Evolutionary conservation across 2,888 invertebrate species (phyloP).

Genomic region (Cyclophora albipunctata): DNA sequence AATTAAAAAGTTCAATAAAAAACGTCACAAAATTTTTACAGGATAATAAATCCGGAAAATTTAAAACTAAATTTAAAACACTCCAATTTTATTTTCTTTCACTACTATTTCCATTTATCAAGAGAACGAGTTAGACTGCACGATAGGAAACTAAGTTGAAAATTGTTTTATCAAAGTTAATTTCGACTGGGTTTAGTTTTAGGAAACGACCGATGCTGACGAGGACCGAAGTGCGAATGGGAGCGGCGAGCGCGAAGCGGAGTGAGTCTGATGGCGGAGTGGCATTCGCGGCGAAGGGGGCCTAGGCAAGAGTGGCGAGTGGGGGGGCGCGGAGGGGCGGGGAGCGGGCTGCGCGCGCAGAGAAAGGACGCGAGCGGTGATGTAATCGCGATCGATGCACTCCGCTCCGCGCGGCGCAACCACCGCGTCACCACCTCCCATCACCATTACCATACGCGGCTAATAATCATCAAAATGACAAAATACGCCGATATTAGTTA

Average conservation of each 20-base stretch:
- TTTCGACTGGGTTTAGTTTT: conserved; percentile 23
- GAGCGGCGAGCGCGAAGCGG: conserved; percentile 37
- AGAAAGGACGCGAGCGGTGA: conserved; percentile 71
- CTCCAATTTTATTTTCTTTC: conserved; percentile 32
- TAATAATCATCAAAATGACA: too few species aligned
- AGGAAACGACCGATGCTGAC: conserved; percentile 44
- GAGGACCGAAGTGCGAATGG: conserved; percentile 66
- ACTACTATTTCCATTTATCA: conserved; percentile 30
- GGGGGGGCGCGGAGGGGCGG: conserved; percentile 29
- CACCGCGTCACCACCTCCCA: conserved; percentile 26
- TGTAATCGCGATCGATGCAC: conserved; percentile 75
- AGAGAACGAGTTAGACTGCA: conserved; percentile 21
- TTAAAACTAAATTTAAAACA: conserved; percentile 26
- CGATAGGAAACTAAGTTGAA: conserved; percentile 34
- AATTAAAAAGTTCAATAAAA: conserved; percentile 52
- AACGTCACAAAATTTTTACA: conserved; percentile 22
- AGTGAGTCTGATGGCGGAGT: conserved; percentile 50
- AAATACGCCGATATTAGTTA: not conserved
- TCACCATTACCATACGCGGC: not conserved
- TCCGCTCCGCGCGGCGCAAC: conserved; percentile 41
- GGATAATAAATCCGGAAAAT: too few species aligned
- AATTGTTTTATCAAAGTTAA: conserved; percentile 31
- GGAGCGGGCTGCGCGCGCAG: conserved; percentile 65
- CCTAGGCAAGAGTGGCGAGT: conserved; percentile 23
- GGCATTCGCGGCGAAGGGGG: conserved; percentile 42